These are phyloP conservation scores for Micromys minutus DNA, from an alignment of 2,113 vertebrate genomes.

Conservation along the genomic window DNA sequence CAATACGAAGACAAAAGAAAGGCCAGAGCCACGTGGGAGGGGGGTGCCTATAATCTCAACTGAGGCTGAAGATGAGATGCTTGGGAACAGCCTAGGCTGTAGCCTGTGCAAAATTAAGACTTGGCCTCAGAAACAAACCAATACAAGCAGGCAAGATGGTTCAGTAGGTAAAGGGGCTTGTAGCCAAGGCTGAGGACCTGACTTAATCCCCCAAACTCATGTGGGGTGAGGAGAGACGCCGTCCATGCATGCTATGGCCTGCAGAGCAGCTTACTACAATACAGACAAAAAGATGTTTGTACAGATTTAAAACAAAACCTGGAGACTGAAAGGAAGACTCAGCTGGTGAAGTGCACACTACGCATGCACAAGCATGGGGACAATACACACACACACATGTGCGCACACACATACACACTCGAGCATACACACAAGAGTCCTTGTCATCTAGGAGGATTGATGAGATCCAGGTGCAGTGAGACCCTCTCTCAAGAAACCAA, in stretches of 20 bases:
- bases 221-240: not conserved
- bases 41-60: not conserved
- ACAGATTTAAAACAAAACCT: not conserved
- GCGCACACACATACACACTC: no score
- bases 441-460: no score
- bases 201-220: no score
- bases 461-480: not conserved
- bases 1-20: accelerated
- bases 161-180: not conserved
- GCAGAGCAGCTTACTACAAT: no score
- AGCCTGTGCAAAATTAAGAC: not conserved
- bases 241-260: not conserved
- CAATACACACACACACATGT: no score
- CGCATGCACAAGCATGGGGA: not conserved
- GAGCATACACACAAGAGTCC: no score
- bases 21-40: not conserved
- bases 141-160: not conserved
- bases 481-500: not conserved
- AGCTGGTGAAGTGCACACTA: not conserved
- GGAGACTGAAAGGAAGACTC: not conserved
- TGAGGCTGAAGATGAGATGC: not conserved
- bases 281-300: not conserved
- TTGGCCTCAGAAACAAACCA: not conserved
- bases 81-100: not conserved
- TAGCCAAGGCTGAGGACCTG: no score